Evolutionary conservation across 2,797 vertebrate species (phyloP).

Genomic region (Enteromius mattozi): DNA sequence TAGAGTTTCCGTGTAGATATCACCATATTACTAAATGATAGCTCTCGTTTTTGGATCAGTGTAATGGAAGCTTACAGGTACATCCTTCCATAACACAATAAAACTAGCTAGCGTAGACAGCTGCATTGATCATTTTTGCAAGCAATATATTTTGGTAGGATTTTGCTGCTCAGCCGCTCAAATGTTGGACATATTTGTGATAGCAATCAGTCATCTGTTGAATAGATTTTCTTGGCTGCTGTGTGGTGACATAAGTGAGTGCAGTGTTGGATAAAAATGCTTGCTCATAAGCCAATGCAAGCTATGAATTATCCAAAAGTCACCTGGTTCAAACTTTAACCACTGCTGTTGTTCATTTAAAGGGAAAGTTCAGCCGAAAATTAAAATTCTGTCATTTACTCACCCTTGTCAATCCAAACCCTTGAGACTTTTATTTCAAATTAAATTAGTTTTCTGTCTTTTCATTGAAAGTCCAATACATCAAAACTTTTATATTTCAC

Average conservation of each 20-base stretch:
- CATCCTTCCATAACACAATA: background rate
- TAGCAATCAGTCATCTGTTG: background rate
- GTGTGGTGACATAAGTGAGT: background rate
- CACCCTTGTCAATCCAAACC: background rate
- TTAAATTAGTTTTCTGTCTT: background rate
- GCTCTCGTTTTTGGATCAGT: background rate
- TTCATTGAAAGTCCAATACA: background rate
- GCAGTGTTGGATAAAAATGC: conserved; percentile 1
- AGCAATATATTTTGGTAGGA: background rate
- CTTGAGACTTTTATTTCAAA: background rate
- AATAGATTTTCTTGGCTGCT: conserved; percentile 9
- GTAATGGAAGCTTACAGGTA: background rate
- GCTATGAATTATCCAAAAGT: background rate
- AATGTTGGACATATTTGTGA: conserved; percentile 5
- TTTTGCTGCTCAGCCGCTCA: background rate
- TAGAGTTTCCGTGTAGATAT: background rate
- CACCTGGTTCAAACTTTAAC: conserved; percentile 15
- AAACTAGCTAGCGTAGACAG: background rate
- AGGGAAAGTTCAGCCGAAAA: background rate
- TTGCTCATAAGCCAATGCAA: background rate
- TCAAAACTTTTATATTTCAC: background rate
- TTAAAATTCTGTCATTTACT: background rate
- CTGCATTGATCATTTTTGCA: background rate
- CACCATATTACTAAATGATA: background rate
- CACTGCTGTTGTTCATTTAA: background rate